Base-by-base conservation (phyloP, 2,797 vertebrate genomes). In the Paratrypauchen microcephalus region DNA sequence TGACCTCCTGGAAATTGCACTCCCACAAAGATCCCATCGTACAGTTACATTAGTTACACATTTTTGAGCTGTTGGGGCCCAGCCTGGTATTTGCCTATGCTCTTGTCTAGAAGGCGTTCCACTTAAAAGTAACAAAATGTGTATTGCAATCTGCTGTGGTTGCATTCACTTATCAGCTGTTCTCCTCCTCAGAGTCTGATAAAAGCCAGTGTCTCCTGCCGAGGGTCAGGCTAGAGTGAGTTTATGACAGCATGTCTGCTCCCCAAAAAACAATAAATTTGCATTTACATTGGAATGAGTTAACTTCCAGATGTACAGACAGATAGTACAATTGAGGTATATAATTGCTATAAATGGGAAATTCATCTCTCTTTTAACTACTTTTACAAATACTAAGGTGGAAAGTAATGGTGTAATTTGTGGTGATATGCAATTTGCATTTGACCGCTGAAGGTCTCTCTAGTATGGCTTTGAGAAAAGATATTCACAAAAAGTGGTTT, bases 1-100 rank as follows among this genome's bases (percentile, higher is more conserved):
- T 67, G 62, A 78, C 71, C 75, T 79, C 65, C 76, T 80, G 81
- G 76, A 86, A 86, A 86, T 78, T 72, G 66, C 55, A 18, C 71
- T 85, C 70, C 72, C 58, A 67, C 66, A 59, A 69, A 70, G 66
- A 77, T 48, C 23, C 72, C 52, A 39, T 65, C 77, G 57, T 39
- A 69, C 65, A 64, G 50, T 84, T 70, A 0, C 65, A 63, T 5
- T 30, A 2, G 13, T 36, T 24, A 68, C 52, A 54, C 57, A 60
- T 47, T 72, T 75, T 47, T 76, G 36, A 19, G 47, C 64, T 54
- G 39, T 45, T 73, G 28, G 47, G 11, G 47, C 6, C 24, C 57
- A 19, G 15, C 55, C 36, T 69, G 0, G 45, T 26, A 39, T 66
- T 71, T 82, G 67, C 65, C 23, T 50, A 18, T 70, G 47, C 9